These are phyloP conservation scores for Nautilus pompilius DNA, from an alignment of 1,140 invertebrate genomes.

Conservation along the genomic window DNA sequence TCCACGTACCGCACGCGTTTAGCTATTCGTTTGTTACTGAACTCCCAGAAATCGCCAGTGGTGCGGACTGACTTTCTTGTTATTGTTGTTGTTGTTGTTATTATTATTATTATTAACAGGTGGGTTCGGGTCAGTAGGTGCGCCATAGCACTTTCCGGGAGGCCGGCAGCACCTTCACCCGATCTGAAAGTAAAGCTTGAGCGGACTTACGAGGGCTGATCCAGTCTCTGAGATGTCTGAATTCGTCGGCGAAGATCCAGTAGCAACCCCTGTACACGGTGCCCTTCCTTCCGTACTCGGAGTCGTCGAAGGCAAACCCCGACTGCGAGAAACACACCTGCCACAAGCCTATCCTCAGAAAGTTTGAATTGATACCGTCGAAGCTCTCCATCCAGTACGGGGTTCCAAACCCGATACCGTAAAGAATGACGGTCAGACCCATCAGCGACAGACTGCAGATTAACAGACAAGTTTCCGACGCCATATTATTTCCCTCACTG, in stretches of 20 bases:
- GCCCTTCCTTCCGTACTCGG: background rate
- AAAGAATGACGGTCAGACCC: background rate
- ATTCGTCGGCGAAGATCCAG: background rate
- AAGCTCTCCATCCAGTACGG: background rate
- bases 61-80: too few species aligned
- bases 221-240: background rate
- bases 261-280: background rate
- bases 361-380: background rate
- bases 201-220: background rate
- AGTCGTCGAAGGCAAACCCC: background rate
- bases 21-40: too few species aligned
- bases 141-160: too few species aligned
- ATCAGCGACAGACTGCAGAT: background rate
- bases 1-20: too few species aligned
- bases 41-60: too few species aligned
- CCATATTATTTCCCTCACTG: too few species aligned
- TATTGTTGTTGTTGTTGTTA: too few species aligned
- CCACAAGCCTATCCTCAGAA: background rate
- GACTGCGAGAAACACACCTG: background rate
- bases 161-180: too few species aligned
- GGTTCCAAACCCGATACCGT: background rate
- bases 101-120: too few species aligned
- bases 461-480: background rate
- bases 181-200: too few species aligned
- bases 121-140: too few species aligned